Conservation (phyloP, 2,797 vertebrate genomes). For the Fundulus diaphanus region DNA sequence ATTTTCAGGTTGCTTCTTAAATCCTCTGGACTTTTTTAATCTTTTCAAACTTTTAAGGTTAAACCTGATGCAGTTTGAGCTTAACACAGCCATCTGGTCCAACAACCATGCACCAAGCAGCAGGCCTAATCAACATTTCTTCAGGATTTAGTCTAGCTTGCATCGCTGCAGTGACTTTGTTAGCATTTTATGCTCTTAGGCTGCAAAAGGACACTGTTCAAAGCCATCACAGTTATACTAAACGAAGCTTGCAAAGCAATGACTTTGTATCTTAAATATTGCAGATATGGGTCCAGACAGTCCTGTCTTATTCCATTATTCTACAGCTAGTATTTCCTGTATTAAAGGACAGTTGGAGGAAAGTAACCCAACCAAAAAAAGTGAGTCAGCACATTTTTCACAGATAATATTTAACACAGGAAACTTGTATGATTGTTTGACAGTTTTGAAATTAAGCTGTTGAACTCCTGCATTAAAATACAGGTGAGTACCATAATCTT, state of each 20-base stretch:
- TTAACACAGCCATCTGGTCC: no score
- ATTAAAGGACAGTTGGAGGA: not conserved
- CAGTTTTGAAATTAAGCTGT: not conserved
- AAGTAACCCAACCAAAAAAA: not conserved
- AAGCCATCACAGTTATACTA: not conserved
- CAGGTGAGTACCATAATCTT: slow-evolving; percentile 30
- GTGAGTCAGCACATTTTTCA: not conserved
- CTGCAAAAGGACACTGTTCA: not conserved
- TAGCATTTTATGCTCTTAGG: not conserved
- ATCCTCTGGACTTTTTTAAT: no score
- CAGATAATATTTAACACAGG: not conserved
- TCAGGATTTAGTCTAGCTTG: not conserved
- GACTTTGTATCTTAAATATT: not conserved
- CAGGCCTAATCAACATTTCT: no score
- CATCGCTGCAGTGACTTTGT: not conserved
- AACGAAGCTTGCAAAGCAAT: not conserved
- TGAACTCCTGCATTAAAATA: not conserved
- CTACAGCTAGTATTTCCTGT: not conserved
- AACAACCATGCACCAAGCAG: no score
- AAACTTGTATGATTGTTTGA: not conserved
- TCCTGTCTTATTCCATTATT: not conserved
- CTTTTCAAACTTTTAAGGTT: no score
- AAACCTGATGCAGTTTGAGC: no score
- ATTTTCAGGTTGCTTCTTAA: no score
- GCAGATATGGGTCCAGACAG: not conserved